Evolutionary conservation across 2,888 invertebrate genomes (phyloP).

Genomic region (Cynaeus angustus): DNA sequence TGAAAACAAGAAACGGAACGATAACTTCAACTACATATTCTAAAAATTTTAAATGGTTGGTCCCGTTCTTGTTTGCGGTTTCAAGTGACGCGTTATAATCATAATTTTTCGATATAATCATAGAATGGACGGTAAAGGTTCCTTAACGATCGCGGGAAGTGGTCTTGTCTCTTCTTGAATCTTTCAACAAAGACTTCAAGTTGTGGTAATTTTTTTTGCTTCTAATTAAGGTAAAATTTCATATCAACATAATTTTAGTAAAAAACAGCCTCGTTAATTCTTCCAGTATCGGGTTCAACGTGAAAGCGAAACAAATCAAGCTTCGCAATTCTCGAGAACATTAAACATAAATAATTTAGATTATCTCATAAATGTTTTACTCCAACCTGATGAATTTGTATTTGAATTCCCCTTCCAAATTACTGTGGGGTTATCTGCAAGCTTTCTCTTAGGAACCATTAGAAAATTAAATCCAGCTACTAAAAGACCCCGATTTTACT

Average conservation of each 20-base stretch:
- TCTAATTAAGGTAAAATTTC: too few relatives aligned
- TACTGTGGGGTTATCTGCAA: background rate
- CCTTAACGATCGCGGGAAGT: conserved; percentile 12
- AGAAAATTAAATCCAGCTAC: conserved; percentile 9
- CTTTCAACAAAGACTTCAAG: conserved; percentile 35
- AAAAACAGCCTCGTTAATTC: too few relatives aligned
- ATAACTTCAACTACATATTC: conserved; percentile 1
- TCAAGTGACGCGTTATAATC: conserved; percentile 8
- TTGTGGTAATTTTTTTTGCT: too few relatives aligned
- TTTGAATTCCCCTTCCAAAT: background rate
- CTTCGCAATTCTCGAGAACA: conserved; percentile 1
- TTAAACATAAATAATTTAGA: conserved; percentile 15
- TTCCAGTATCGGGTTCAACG: background rate
- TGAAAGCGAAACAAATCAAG: background rate
- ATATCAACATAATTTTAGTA: too few relatives aligned
- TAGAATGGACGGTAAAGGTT: conserved; percentile 29
- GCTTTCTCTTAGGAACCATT: conserved; percentile 1
- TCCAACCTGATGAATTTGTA: conserved; percentile 9
- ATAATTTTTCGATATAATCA: conserved; percentile 34
- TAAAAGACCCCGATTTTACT: background rate
- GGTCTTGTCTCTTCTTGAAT: conserved; percentile 19
- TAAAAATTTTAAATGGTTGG: background rate
- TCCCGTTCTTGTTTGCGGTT: background rate
- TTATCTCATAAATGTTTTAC: conserved; percentile 11
- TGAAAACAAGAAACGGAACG: conserved; percentile 3